A percentile compares a stretch with the other conserved stretches of the same genome.
phyloP scores from a whole-genome alignment of 1,140 invertebrate species.

The Apis cerana region DNA sequence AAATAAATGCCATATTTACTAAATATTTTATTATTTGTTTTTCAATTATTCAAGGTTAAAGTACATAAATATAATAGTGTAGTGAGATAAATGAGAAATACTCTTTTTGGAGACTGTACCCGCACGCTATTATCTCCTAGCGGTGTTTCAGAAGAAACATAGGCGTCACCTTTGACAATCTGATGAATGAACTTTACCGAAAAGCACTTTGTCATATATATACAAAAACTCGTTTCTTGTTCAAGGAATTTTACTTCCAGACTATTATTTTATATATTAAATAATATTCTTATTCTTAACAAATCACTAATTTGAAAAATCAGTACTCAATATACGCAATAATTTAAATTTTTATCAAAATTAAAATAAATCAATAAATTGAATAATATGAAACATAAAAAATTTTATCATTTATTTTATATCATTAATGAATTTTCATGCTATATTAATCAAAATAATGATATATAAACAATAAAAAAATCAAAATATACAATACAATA shows the following conservation, averaged over 20 bases:
- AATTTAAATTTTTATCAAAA: neutral
- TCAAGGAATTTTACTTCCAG: neutral
- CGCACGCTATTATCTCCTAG: constrained; percentile 77
- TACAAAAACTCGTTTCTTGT: no score
- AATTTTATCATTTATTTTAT: neutral
- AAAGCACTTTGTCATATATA: constrained; percentile 16
- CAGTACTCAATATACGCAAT: neutral
- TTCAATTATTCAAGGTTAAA: constrained; percentile 42
- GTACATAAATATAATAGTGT: constrained; percentile 8
- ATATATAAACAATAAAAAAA: no score
- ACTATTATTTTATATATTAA: neutral
- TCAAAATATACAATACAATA: neutral
- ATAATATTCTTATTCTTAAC: neutral
- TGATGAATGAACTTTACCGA: constrained; percentile 57
- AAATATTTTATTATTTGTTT: constrained; percentile 29
- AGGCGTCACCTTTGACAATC: constrained; percentile 69
- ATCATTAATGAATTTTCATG: neutral
- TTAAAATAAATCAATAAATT: neutral
- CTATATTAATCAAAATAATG: neutral
- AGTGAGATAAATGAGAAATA: constrained; percentile 59
- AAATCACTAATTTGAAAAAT: neutral
- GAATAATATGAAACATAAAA: neutral
- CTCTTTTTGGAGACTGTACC: constrained; percentile 75
- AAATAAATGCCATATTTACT: neutral
- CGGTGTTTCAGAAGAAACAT: constrained; percentile 78